Evolutionary conservation across 2,113 vertebrate genomes (phyloP).

Genomic region (Zapornia atra): DNA sequence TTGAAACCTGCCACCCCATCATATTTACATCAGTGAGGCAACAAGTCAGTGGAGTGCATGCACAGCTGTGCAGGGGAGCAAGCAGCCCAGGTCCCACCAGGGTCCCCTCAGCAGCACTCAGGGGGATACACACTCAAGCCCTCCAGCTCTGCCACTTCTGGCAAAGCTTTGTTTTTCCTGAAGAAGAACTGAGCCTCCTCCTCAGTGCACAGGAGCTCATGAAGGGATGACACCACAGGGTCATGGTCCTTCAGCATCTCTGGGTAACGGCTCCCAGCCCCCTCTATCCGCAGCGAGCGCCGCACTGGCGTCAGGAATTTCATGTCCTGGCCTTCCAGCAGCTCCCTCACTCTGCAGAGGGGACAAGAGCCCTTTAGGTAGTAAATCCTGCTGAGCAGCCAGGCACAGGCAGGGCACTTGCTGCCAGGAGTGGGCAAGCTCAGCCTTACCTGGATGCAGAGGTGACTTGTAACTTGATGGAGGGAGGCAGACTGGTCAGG

Average conservation of each 20-base stretch:
- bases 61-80: rapidly evolving
- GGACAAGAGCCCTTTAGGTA: background rate
- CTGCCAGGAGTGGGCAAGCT: background rate
- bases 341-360: background rate
- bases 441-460: slow-evolving; percentile 64
- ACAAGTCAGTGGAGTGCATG: rapidly evolving
- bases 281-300: slow-evolving; percentile 68
- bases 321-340: background rate
- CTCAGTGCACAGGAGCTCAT: slow-evolving; percentile 61
- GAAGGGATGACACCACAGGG: slow-evolving; percentile 71
- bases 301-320: slow-evolving; percentile 75
- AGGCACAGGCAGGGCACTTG: background rate
- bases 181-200: slow-evolving; percentile 65
- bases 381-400: background rate
- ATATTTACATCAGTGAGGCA: background rate
- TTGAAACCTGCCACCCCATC: background rate
- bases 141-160: slow-evolving; percentile 39
- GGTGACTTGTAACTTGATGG: slow-evolving; percentile 68
- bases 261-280: background rate
- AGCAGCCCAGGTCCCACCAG: rapidly evolving
- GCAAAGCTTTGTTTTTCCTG: slow-evolving; percentile 71
- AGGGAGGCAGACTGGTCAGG: background rate
- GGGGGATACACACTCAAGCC: background rate
- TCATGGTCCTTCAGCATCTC: slow-evolving; percentile 73
- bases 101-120: background rate